These are phyloP conservation scores for Todus mexicanus DNA, from an alignment of 2,797 vertebrate species.

Conservation along the genomic window DNA sequence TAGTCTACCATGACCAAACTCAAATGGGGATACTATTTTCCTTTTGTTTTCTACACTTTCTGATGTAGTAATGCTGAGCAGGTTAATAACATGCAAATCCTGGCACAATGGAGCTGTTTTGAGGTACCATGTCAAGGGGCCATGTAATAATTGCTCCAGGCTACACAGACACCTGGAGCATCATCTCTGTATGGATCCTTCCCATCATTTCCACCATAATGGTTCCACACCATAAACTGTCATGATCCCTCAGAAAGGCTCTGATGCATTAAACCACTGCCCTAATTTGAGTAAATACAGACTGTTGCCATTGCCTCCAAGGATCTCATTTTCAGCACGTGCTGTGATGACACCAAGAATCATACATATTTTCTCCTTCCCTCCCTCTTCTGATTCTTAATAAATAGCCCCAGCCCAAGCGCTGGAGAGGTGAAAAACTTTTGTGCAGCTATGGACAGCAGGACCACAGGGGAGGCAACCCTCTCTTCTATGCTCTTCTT, in stretches of 20 bases:
- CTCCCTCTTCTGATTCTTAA: conserved; percentile 8
- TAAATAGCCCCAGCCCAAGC: neutral
- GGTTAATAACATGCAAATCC: conserved; percentile 49
- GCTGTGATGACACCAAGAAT: neutral
- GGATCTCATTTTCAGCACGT: conserved; percentile 22
- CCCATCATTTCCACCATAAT: neutral
- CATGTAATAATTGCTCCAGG: neutral
- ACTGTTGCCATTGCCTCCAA: neutral
- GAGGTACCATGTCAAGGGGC: conserved; percentile 12
- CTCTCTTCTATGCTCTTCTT: neutral
- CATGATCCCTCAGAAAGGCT: neutral
- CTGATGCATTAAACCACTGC: neutral
- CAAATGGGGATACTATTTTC: neutral
- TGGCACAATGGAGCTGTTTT: conserved; percentile 16
- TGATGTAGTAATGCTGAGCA: neutral
- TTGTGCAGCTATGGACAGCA: neutral
- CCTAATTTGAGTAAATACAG: conserved; percentile 20
- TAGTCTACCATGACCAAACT: neutral
- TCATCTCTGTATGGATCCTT: neutral
- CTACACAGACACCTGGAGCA: neutral
- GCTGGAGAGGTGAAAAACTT: neutral
- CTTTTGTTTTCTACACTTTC: conserved; percentile 1
- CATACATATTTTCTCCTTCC: neutral
- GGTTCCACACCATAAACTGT: neutral
- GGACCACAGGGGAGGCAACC: neutral